phyloP scores from a whole-genome alignment of 1,140 invertebrate species.

The Acromyrmex charruanus region DNA sequence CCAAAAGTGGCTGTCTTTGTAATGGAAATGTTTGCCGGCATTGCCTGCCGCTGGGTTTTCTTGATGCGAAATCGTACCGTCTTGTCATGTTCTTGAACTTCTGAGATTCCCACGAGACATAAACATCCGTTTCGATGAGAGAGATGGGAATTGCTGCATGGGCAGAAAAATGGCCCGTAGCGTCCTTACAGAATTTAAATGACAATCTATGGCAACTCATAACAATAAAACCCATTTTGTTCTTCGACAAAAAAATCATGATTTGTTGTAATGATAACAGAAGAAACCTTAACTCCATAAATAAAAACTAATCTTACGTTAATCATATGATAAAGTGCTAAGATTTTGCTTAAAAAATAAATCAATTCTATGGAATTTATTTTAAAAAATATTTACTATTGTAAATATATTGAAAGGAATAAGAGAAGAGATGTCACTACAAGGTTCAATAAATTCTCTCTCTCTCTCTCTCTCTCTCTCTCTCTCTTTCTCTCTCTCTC shows the following conservation, averaged over 20 bases:
- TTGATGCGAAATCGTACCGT: constrained; percentile 13
- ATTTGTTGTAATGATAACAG: not conserved
- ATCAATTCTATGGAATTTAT: not conserved
- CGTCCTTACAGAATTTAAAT: constrained; percentile 18
- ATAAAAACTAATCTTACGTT: not conserved
- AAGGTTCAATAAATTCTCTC: not conserved
- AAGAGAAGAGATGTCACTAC: not conserved
- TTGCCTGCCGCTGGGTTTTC: constrained; percentile 21
- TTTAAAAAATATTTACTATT: not conserved
- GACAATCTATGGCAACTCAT: not conserved
- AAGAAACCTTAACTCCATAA: not conserved
- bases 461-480: not conserved
- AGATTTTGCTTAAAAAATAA: not conserved
- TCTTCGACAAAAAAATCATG: not conserved
- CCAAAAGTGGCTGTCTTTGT: constrained; percentile 63
- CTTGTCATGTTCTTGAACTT: constrained; percentile 25
- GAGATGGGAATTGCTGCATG: not conserved
- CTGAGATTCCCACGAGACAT: constrained; percentile 36
- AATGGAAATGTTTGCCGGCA: constrained; percentile 63
- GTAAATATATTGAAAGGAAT: not conserved
- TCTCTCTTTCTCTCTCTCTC: constrained; percentile 2
- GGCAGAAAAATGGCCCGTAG: constrained; percentile 6
- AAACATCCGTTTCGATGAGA: constrained; percentile 21
- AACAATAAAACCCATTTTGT: not conserved
- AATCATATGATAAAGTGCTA: not conserved